These are phyloP conservation scores for Redunca redunca DNA, from an alignment of 2,113 vertebrate genomes.

Conservation along the genomic window DNA sequence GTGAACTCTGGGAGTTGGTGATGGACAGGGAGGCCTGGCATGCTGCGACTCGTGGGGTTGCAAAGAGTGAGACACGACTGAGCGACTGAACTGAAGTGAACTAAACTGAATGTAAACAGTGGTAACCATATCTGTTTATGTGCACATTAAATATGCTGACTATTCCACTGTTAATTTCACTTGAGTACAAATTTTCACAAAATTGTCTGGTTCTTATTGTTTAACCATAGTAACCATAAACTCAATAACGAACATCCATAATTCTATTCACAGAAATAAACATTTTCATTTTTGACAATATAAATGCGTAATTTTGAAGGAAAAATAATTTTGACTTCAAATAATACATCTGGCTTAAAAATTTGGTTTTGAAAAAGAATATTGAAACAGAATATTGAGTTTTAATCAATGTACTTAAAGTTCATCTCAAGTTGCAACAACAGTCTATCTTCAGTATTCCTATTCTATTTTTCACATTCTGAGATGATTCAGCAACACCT, in stretches of 20 bases:
- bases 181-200: slow-evolving; percentile 45
- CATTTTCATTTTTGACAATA: not conserved
- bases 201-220: slow-evolving; percentile 1
- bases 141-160: slow-evolving; percentile 12
- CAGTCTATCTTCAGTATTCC: not conserved
- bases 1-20: too few relatives aligned
- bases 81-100: too few relatives aligned
- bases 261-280: not conserved
- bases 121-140: slow-evolving; percentile 7
- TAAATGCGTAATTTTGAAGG: not conserved
- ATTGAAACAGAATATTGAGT: not conserved
- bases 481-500: not conserved
- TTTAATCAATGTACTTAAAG: not conserved
- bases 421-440: not conserved
- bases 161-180: slow-evolving; percentile 27
- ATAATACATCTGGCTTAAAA: not conserved
- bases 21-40: too few relatives aligned
- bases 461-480: not conserved
- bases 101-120: not conserved
- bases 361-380: not conserved
- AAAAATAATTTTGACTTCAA: not conserved
- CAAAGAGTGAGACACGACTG: too few relatives aligned
- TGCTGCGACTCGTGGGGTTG: too few relatives aligned
- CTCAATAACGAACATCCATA: slow-evolving; percentile 3
- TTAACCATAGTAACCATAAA: slow-evolving; percentile 37